Percentiles rank a stretch among this genome's conserved stretches.
These are phyloP conservation scores for Salvelinus sp. DNA, from an alignment of 2,113 vertebrate species.

Conservation along the genomic window DNA sequence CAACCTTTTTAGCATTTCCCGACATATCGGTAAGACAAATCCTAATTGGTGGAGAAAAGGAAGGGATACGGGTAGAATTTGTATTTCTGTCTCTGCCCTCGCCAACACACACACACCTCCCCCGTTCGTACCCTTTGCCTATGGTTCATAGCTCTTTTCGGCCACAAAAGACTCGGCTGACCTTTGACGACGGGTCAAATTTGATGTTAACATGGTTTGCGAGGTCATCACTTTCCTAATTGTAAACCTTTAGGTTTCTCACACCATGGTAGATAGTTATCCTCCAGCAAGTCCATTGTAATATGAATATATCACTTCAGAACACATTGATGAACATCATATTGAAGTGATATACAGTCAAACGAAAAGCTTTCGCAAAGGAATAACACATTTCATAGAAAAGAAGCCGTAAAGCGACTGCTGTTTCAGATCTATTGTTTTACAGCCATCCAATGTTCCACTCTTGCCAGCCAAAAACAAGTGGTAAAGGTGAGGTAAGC, in stretches of 20 bases:
- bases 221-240: constrained; percentile 35
- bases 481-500: background rate
- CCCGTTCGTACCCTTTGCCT: constrained; percentile 19
- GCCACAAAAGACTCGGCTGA: constrained; percentile 47
- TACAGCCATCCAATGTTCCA: background rate
- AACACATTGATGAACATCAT: background rate
- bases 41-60: constrained; percentile 35
- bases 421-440: background rate
- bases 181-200: constrained; percentile 30
- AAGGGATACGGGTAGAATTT: constrained; percentile 36
- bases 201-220: constrained; percentile 59
- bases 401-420: background rate
- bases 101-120: constrained; percentile 8
- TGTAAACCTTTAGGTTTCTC: background rate
- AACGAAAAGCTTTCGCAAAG: background rate
- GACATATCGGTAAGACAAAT: constrained; percentile 62
- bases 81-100: constrained; percentile 20
- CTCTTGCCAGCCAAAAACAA: background rate
- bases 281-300: background rate
- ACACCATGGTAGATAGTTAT: background rate
- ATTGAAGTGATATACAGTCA: background rate
- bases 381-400: background rate
- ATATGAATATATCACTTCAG: background rate
- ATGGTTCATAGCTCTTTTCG: constrained; percentile 51
- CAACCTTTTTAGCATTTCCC: constrained; percentile 56